Conservation (phyloP, 1,140 invertebrate species). For the Schmidtea mediterranea region DNA sequence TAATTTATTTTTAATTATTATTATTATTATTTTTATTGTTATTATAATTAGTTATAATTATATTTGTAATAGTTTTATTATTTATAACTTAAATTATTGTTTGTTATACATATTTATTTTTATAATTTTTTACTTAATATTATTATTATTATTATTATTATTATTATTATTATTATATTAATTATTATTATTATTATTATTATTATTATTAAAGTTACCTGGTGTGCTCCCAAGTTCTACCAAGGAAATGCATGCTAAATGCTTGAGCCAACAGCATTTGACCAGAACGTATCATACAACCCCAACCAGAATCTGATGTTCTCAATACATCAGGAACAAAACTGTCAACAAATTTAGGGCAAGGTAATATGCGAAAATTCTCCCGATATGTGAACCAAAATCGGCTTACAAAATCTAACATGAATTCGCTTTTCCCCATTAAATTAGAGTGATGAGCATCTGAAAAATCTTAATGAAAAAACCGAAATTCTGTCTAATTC, state of each 20-base stretch:
- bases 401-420: constrained; percentile 19
- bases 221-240: constrained; percentile 27
- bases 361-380: constrained; percentile 5
- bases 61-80: too few relatives aligned
- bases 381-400: constrained; percentile 9
- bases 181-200: too few relatives aligned
- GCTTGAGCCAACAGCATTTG: constrained; percentile 95
- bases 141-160: too few relatives aligned
- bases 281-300: constrained; percentile 88
- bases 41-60: too few relatives aligned
- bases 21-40: too few relatives aligned
- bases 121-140: too few relatives aligned
- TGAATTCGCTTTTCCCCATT: constrained; percentile 14
- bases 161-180: too few relatives aligned
- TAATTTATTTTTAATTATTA: too few relatives aligned
- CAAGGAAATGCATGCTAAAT: constrained; percentile 34
- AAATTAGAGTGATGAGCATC: not conserved
- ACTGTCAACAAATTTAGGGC: too few relatives aligned
- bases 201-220: constrained; percentile 10
- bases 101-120: too few relatives aligned
- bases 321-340: not conserved
- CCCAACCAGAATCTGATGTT: constrained; percentile 70
- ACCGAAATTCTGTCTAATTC: not conserved
- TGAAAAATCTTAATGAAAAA: too few relatives aligned
- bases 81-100: constrained; percentile 28